These are phyloP conservation scores for Drosophila prostipennis DNA, from an alignment of 2,888 invertebrate species.

Conservation along the genomic window DNA sequence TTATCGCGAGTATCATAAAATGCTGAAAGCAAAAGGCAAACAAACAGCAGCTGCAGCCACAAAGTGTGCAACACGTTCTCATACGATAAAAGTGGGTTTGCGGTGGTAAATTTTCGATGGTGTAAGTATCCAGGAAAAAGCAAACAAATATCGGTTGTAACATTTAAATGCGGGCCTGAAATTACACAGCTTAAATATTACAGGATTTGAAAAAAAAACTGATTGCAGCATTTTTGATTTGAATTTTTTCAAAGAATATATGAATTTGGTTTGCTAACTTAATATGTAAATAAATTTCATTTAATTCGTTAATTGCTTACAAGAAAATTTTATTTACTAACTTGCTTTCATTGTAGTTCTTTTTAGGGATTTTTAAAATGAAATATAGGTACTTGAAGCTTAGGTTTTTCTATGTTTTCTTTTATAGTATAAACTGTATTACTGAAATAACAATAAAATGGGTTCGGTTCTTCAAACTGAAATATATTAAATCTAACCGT, in stretches of 20 bases:
- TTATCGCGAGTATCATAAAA: conserved; percentile 64
- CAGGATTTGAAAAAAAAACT: neutral
- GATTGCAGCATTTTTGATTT: neutral
- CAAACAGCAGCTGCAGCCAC: conserved; percentile 67
- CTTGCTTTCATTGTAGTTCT: too few relatives aligned
- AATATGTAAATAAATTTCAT: too few relatives aligned
- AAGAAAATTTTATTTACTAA: too few relatives aligned
- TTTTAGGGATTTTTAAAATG: too few relatives aligned
- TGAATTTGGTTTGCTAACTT: too few relatives aligned
- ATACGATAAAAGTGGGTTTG: conserved; percentile 21
- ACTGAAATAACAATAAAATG: too few relatives aligned
- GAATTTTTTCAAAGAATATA: neutral
- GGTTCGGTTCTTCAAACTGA: too few relatives aligned
- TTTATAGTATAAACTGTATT: too few relatives aligned
- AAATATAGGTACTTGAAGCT: too few relatives aligned
- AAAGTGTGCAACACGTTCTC: conserved; percentile 73
- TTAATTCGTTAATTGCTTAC: too few relatives aligned
- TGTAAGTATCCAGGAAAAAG: conserved; percentile 7
- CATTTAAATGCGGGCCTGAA: conserved; percentile 55
- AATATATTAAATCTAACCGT: too few relatives aligned
- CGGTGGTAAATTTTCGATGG: neutral
- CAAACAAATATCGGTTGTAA: conserved; percentile 24
- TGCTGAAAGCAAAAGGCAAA: conserved; percentile 58
- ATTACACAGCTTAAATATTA: conserved; percentile 38
- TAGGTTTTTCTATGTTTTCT: too few relatives aligned